These are phyloP conservation scores for Strigops habroptila DNA, from an alignment of 2,113 vertebrate genomes.

Conservation along the genomic window DNA sequence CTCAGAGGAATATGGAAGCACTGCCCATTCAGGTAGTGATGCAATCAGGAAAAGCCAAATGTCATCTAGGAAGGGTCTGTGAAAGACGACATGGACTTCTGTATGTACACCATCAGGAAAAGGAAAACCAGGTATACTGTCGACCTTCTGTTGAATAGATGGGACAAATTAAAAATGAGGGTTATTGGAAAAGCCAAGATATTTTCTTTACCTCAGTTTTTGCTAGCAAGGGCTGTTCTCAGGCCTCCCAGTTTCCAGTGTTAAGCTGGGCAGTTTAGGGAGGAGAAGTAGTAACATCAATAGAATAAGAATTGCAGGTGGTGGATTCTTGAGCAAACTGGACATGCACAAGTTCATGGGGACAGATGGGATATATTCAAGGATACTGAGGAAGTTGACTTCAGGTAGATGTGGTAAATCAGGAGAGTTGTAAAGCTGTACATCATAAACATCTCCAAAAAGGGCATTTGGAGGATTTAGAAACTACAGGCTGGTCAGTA, in stretches of 20 bases:
- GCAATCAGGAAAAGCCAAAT: background rate
- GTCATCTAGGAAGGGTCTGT: background rate
- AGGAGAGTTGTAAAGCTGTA: background rate
- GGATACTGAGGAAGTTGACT: background rate
- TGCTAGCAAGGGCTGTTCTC: background rate
- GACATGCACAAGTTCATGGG: background rate
- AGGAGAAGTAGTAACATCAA: background rate
- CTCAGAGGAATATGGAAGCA: background rate
- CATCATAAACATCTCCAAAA: background rate
- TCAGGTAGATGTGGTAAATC: background rate
- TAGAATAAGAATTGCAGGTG: background rate
- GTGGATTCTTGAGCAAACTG: background rate
- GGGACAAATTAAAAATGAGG: background rate
- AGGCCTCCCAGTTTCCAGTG: background rate
- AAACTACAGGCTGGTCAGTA: background rate
- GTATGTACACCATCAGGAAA: background rate
- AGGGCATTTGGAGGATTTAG: background rate
- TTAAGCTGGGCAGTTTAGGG: background rate
- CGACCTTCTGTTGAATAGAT: background rate
- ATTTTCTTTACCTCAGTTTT: background rate
- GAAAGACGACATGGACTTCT: background rate
- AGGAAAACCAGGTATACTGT: background rate
- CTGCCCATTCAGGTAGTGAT: background rate
- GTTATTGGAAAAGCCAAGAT: background rate
- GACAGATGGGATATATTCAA: background rate